A percentile compares a stretch with the other conserved stretches of the same genome.
These are phyloP conservation scores for Aphelocoma californica DNA, from an alignment of 2,797 vertebrate genomes.

Conservation along the genomic window DNA sequence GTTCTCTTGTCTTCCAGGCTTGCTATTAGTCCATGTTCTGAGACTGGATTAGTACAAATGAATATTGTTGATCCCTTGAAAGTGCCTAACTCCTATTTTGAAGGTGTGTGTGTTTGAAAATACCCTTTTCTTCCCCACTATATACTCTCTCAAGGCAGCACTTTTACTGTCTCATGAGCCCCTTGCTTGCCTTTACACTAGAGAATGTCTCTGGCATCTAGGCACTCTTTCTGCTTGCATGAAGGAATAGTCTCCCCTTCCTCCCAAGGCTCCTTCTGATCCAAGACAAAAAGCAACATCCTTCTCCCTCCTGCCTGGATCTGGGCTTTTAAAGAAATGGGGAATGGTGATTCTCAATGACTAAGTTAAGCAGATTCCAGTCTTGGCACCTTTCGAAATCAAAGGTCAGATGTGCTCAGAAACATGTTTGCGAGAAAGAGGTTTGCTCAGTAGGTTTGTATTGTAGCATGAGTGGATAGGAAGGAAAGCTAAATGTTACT, in stretches of 20 bases:
- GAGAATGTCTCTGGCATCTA: background rate
- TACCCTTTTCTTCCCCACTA: background rate
- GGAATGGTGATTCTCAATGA: background rate
- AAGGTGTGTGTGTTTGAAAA: background rate
- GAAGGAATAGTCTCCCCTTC: background rate
- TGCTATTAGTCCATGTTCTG: background rate
- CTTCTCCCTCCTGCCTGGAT: background rate
- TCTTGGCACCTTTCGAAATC: background rate
- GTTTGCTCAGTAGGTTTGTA: background rate
- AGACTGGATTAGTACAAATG: background rate
- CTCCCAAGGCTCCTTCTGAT: background rate
- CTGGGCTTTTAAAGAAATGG: background rate
- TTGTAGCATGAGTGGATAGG: background rate
- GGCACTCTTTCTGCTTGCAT: background rate
- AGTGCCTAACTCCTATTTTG: background rate
- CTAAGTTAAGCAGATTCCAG: background rate
- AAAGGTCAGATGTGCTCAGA: background rate
- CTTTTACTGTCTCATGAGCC: background rate
- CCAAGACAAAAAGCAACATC: background rate
- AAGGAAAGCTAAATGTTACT: background rate
- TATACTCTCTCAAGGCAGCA: background rate
- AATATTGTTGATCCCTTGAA: background rate
- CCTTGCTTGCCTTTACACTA: accelerated
- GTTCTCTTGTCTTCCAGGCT: background rate
- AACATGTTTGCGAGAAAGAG: background rate